These are phyloP conservation scores for Diarsia brunnea DNA, from an alignment of 2,888 invertebrate genomes.

Conservation along the genomic window DNA sequence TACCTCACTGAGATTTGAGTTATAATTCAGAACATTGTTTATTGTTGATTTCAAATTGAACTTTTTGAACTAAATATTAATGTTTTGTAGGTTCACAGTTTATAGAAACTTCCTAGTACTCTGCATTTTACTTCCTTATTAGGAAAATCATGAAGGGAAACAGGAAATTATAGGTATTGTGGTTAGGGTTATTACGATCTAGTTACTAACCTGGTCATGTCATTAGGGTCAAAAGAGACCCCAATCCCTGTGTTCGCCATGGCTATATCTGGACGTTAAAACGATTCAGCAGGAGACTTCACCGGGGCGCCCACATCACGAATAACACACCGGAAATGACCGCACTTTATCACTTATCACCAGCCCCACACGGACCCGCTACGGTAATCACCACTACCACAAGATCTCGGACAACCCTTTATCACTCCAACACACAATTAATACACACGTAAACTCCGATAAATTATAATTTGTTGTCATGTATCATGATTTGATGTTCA, in stretches of 20 bases:
- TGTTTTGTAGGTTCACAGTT: background rate
- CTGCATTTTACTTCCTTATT: constrained; percentile 6
- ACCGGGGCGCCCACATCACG: constrained; percentile 80
- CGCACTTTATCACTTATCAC: constrained; percentile 77
- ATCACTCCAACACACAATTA: constrained; percentile 59
- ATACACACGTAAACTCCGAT: constrained; percentile 71
- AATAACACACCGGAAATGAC: constrained; percentile 78
- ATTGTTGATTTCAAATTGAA: background rate
- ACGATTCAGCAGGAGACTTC: constrained; percentile 69
- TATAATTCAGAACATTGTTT: background rate
- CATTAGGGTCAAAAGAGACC: constrained; percentile 93
- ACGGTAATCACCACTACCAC: constrained; percentile 62
- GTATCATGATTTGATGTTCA: constrained; percentile 85
- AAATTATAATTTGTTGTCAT: constrained; percentile 87
- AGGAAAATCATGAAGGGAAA: constrained; percentile 10
- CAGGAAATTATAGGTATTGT: constrained; percentile 18
- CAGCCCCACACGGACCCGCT: constrained; percentile 66
- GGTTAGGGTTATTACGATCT: constrained; percentile 14
- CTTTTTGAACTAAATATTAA: background rate
- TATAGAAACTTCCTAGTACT: background rate
- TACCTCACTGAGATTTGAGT: background rate
- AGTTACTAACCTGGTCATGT: constrained; percentile 90
- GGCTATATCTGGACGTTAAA: constrained; percentile 73
- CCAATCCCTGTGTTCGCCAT: constrained; percentile 91
- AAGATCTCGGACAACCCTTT: constrained; percentile 65